phyloP scores from a whole-genome alignment of 2,797 vertebrate species.

The Chiroxiphia lanceolata region DNA sequence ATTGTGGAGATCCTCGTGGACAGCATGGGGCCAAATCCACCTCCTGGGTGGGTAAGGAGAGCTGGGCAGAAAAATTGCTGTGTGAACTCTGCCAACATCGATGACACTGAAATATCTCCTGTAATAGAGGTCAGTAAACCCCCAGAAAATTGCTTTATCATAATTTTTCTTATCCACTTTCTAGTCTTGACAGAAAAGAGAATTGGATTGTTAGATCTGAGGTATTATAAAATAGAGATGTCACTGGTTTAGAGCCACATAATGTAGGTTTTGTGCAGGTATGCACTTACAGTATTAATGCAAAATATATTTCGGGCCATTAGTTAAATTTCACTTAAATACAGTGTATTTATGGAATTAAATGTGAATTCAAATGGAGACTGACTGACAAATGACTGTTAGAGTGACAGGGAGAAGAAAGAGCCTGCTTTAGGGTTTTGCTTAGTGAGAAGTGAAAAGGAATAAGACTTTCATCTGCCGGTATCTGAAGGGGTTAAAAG shows the following conservation, averaged over 20 bases:
- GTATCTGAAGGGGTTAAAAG: not conserved
- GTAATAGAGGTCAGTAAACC: not conserved
- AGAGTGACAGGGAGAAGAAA: not conserved
- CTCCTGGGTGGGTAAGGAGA: not conserved
- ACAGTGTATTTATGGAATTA: not conserved
- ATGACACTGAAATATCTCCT: not conserved
- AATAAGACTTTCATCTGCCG: not conserved
- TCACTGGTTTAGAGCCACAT: not conserved
- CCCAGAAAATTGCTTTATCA: not conserved
- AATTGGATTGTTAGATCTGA: not conserved
- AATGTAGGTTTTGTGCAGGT: not conserved
- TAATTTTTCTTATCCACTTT: not conserved
- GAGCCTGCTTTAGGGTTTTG: not conserved
- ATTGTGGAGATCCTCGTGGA: accelerated
- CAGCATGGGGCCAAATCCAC: not conserved
- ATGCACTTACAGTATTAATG: not conserved
- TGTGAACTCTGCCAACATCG: not conserved
- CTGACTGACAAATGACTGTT: not conserved
- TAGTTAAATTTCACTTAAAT: not conserved
- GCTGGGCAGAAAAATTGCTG: not conserved
- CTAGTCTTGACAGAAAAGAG: not conserved
- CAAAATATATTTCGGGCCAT: not conserved
- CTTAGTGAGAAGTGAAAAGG: not conserved
- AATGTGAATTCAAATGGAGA: not conserved
- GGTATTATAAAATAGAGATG: not conserved